Percentiles rank a stretch among this genome's conserved stretches.
Evolutionary conservation across 2,797 vertebrate species (phyloP).

Genomic region (Clarias fuscus): DNA sequence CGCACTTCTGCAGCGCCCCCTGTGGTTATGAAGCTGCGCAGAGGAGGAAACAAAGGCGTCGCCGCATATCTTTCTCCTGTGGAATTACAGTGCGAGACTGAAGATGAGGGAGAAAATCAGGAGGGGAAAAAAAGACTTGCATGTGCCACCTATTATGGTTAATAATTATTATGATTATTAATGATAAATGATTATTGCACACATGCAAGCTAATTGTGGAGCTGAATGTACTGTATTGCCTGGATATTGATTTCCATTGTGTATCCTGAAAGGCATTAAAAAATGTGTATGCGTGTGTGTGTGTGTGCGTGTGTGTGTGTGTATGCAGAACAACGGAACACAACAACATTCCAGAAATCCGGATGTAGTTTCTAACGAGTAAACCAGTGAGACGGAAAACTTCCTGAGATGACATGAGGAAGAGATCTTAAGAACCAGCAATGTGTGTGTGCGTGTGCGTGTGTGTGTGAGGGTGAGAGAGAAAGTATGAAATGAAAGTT

Average conservation of each 20-base stretch:
- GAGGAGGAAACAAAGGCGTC: too few species aligned
- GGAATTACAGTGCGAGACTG: too few species aligned
- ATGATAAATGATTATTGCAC: background rate
- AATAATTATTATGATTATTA: too few species aligned
- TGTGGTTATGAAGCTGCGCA: too few species aligned
- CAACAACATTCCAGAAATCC: background rate
- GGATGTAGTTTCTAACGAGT: background rate
- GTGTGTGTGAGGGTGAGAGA: background rate
- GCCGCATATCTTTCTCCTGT: too few species aligned
- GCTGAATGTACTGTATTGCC: background rate
- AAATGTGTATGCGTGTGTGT: background rate
- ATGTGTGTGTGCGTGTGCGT: background rate
- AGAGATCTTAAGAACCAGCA: background rate
- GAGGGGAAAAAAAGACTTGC: background rate
- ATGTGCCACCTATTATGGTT: background rate
- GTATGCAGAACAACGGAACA: background rate
- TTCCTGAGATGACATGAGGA: background rate
- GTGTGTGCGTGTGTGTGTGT: background rate
- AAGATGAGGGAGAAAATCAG: too few species aligned
- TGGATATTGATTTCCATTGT: background rate
- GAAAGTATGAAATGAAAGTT: background rate
- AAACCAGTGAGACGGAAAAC: background rate
- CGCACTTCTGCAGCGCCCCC: too few species aligned
- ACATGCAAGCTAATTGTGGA: background rate
- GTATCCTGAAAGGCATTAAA: background rate